Evolutionary conservation across 2,888 invertebrate species (phyloP).

Genomic region (Ypsolopha scabrella): DNA sequence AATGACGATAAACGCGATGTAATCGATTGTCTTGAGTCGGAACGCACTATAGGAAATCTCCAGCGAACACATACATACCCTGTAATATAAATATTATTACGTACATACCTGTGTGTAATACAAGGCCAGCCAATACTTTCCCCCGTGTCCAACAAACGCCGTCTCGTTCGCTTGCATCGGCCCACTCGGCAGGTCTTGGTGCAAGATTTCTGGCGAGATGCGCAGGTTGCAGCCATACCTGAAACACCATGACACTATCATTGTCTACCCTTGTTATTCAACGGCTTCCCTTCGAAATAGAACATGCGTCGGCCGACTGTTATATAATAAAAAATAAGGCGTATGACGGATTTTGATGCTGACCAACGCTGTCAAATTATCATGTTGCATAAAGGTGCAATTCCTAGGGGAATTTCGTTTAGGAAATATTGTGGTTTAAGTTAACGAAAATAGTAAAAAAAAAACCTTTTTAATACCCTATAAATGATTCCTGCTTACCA

Average conservation of each 20-base stretch:
- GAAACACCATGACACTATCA: neutral
- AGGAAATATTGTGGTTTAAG: neutral
- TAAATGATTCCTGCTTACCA: conserved; percentile 30
- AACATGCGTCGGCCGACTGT: too few relatives aligned
- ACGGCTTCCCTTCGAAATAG: too few relatives aligned
- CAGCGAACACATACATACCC: too few relatives aligned
- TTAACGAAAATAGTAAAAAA: neutral
- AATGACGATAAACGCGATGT: too few relatives aligned
- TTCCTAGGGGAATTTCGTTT: neutral
- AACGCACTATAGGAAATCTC: too few relatives aligned
- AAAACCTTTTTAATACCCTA: neutral
- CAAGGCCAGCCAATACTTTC: conserved; percentile 57
- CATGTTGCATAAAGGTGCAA: too few relatives aligned
- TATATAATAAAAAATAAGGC: too few relatives aligned
- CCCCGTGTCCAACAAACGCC: conserved; percentile 58
- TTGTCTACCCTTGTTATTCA: too few relatives aligned
- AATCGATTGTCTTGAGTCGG: too few relatives aligned
- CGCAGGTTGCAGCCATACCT: conserved; percentile 63
- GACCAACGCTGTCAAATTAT: too few relatives aligned
- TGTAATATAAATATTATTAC: too few relatives aligned
- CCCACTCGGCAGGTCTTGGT: conserved; percentile 38
- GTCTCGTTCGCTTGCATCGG: conserved; percentile 55
- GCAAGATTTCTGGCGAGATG: conserved; percentile 42
- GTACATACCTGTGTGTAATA: conserved; percentile 51
- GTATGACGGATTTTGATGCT: too few relatives aligned